These are phyloP conservation scores for Harpagifer antarcticus DNA, from an alignment of 2,797 vertebrate species.

Conservation along the genomic window DNA sequence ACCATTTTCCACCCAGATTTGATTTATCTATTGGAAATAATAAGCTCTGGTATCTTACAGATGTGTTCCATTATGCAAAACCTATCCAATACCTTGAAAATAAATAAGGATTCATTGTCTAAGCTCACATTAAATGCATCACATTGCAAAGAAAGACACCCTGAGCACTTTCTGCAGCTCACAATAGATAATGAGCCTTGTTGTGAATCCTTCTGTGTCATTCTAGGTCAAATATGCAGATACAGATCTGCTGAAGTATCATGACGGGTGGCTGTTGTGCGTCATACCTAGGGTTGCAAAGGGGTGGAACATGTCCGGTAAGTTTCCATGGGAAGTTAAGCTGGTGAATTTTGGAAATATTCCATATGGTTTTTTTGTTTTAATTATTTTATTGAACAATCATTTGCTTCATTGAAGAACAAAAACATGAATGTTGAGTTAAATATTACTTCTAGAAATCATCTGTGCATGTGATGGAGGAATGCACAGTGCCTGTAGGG, in stretches of 20 bases:
- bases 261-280: constrained; percentile 48
- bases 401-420: no score
- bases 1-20: constrained; percentile 1
- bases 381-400: no score
- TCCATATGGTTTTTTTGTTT: no score
- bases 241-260: constrained; percentile 48
- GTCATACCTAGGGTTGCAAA: constrained; percentile 29
- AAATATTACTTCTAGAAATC: no score
- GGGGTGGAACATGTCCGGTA: no score
- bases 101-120: not conserved
- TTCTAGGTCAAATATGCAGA: constrained; percentile 44
- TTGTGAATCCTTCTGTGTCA: constrained; percentile 26
- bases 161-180: constrained; percentile 6
- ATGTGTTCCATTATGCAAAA: not conserved
- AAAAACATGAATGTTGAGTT: no score
- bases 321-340: no score
- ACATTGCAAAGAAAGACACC: not conserved
- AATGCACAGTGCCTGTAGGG: no score
- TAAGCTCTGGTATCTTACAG: not conserved
- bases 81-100: not conserved
- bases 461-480: no score
- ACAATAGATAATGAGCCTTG: constrained; percentile 19
- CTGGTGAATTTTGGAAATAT: no score
- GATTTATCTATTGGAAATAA: not conserved
- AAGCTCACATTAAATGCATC: not conserved